phyloP scores from a whole-genome alignment of 2,797 vertebrate species.

The Adrianichthys oophorus region DNA sequence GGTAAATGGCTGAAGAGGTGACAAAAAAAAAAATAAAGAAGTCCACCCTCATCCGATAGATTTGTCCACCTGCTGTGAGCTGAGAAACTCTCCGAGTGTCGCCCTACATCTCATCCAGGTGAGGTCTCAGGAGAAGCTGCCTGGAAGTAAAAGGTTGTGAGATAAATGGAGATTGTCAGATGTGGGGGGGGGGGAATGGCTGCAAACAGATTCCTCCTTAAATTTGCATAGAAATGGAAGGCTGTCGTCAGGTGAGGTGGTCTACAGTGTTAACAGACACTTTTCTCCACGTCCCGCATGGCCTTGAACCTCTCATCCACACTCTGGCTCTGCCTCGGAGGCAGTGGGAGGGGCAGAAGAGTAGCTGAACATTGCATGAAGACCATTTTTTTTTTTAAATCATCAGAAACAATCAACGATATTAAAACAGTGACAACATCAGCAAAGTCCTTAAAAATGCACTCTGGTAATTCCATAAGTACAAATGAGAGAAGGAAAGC shows the following conservation, averaged over 20 bases:
- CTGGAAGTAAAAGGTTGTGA: constrained; percentile 58
- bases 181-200: constrained; percentile 30
- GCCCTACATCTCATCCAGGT: constrained; percentile 23
- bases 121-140: constrained; percentile 61
- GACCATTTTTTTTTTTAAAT: constrained; percentile 57
- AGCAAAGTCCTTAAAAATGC: constrained; percentile 60
- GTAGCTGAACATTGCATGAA: constrained; percentile 78
- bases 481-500: constrained; percentile 45
- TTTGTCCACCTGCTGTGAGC: constrained; percentile 25
- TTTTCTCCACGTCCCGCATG: constrained; percentile 10
- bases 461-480: constrained; percentile 67
- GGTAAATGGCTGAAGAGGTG: constrained; percentile 55
- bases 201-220: constrained; percentile 67
- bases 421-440: constrained; percentile 72
- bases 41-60: constrained; percentile 53
- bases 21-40: constrained; percentile 55
- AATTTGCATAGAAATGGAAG: constrained; percentile 85
- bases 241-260: constrained; percentile 71
- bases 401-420: constrained; percentile 56
- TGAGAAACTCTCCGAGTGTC: constrained; percentile 24
- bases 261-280: constrained; percentile 64
- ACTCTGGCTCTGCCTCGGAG: constrained; percentile 46
- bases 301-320: constrained; percentile 36
- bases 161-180: constrained; percentile 47
- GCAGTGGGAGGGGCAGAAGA: constrained; percentile 65